Evolutionary conservation across 2,888 invertebrate genomes (phyloP).

Genomic region (Neria commutata): DNA sequence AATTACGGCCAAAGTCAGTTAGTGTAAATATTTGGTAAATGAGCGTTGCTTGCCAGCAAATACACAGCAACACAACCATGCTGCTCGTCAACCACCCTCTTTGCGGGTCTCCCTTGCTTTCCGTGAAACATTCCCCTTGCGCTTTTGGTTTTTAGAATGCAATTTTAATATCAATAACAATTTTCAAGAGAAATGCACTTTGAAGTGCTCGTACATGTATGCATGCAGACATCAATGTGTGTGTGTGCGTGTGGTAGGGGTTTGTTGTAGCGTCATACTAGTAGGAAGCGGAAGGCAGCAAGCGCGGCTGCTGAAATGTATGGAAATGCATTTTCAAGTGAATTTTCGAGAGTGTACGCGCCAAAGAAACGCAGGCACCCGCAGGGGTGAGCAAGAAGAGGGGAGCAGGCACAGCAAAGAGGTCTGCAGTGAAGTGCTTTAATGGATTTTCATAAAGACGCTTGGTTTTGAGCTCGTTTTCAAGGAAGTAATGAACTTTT

Average conservation of each 20-base stretch:
- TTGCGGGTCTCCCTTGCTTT: too few species aligned
- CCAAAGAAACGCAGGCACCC: conserved; percentile 10
- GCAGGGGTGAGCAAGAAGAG: conserved; percentile 20
- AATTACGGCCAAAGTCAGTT: neutral
- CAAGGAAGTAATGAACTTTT: conserved; percentile 36
- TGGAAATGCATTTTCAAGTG: conserved; percentile 52
- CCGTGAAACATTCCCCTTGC: too few species aligned
- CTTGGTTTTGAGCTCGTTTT: conserved; percentile 3
- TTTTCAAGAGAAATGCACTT: conserved; percentile 27
- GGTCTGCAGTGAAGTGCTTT: conserved; percentile 42
- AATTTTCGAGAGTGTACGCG: conserved; percentile 15
- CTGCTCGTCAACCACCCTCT: neutral
- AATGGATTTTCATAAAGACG: conserved; percentile 43
- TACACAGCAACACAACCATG: neutral
- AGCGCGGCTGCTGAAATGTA: conserved; percentile 32
- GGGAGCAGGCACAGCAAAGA: neutral
- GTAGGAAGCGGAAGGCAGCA: too few species aligned
- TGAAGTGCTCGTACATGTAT: conserved; percentile 27
- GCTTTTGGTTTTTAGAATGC: conserved; percentile 29
- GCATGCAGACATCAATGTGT: neutral
- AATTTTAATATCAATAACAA: conserved; percentile 58
- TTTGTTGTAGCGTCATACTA: too few species aligned
- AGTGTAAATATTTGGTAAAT: neutral
- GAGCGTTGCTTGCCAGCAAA: neutral
- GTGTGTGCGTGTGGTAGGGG: conserved; percentile 29